Evolutionary conservation across 2,113 vertebrate genomes (phyloP).

Genomic region (Canis aureus): DNA sequence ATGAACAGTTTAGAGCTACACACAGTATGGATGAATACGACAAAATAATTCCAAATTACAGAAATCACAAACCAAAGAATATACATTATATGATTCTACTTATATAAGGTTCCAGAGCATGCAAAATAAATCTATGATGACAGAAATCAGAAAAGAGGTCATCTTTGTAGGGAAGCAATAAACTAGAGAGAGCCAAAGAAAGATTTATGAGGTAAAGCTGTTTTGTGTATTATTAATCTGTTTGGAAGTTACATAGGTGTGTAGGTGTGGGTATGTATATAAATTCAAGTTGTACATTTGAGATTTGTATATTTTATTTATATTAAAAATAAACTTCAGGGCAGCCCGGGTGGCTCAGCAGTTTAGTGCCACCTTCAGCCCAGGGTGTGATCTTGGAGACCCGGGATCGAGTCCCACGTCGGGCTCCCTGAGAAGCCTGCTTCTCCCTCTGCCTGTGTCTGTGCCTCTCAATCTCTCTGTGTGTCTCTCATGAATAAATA

Average conservation of each 20-base stretch:
- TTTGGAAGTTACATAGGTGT: neutral
- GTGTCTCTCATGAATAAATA: no score
- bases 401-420: no score
- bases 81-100: neutral
- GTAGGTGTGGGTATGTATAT: neutral
- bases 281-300: neutral
- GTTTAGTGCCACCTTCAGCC: no score
- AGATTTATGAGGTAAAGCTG: neutral
- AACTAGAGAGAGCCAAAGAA: neutral
- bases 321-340: neutral
- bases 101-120: neutral
- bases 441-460: no score
- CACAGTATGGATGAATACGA: neutral
- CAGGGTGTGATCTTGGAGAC: no score
- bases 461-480: no score
- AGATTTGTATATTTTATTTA: neutral
- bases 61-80: slow-evolving; percentile 23
- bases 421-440: no score
- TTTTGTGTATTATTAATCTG: neutral
- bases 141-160: neutral
- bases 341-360: no score
- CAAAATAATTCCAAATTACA: slow-evolving; percentile 1
- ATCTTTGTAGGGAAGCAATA: neutral
- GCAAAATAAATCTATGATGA: neutral
- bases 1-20: neutral